phyloP scores from a whole-genome alignment of 2,113 vertebrate genomes.

The Oreochromis tanganicae region DNA sequence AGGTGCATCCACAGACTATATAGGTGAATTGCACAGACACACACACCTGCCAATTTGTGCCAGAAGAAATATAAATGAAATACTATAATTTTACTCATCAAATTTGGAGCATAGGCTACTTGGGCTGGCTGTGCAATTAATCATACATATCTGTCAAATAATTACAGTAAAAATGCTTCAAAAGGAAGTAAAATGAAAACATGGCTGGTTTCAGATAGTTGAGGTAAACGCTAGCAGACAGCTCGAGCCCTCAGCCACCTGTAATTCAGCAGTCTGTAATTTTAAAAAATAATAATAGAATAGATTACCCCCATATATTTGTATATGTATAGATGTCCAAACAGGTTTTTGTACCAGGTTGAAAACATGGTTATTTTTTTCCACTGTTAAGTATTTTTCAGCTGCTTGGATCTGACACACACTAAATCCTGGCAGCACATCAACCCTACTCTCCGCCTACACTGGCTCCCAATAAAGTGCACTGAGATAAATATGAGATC shows the following conservation, averaged over 20 bases:
- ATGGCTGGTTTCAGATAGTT: neutral
- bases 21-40: neutral
- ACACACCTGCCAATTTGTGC: neutral
- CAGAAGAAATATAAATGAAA: neutral
- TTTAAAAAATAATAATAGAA: neutral
- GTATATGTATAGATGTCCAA: neutral
- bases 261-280: neutral
- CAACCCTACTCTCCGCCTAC: neutral
- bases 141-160: neutral
- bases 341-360: neutral
- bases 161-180: neutral
- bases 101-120: neutral
- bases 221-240: neutral
- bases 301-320: neutral
- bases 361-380: neutral
- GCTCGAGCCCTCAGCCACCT: neutral
- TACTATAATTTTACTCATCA: neutral
- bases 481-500: neutral
- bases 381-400: neutral
- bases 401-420: neutral
- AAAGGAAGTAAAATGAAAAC: neutral
- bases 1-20: neutral
- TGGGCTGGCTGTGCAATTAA: neutral
- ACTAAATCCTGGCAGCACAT: neutral
- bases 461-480: neutral